phyloP scores from a whole-genome alignment of 2,113 vertebrate species.

The Eonycteris spelaea region DNA sequence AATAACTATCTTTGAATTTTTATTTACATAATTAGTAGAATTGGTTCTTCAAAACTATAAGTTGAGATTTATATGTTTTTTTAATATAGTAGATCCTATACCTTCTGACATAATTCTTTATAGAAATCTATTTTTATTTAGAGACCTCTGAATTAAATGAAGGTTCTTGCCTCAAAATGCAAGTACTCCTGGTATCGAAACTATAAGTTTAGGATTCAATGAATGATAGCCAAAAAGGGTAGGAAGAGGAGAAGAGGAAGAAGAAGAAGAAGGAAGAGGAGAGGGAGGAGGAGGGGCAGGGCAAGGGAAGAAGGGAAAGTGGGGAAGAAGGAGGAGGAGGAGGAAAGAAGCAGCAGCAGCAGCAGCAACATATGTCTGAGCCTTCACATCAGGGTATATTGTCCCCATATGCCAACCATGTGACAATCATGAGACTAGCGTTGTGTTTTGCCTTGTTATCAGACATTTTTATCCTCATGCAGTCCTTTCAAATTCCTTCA shows the following conservation, averaged over 20 bases:
- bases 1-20: slow-evolving; percentile 8
- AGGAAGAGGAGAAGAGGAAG: too few relatives aligned
- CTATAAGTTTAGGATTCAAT: neutral
- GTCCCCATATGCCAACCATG: neutral
- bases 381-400: neutral
- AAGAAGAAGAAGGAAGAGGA: neutral
- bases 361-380: neutral
- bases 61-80: neutral
- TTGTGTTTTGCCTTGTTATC: slow-evolving; percentile 20
- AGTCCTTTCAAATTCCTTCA: slow-evolving; percentile 26
- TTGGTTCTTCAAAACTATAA: neutral
- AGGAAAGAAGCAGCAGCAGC: rapidly evolving
- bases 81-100: neutral
- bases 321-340: neutral
- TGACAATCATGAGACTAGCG: slow-evolving; percentile 24
- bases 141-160: neutral
- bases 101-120: neutral
- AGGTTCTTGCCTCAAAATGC: neutral
- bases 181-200: neutral
- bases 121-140: slow-evolving; percentile 32
- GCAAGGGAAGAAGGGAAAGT: neutral
- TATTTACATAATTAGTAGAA: neutral
- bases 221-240: neutral
- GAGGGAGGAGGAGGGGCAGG: neutral
- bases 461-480: neutral